Percentiles rank a stretch among this genome's conserved stretches.
phyloP scores from a whole-genome alignment of 2,113 vertebrate genomes.

The Pollimyrus isidori region DNA sequence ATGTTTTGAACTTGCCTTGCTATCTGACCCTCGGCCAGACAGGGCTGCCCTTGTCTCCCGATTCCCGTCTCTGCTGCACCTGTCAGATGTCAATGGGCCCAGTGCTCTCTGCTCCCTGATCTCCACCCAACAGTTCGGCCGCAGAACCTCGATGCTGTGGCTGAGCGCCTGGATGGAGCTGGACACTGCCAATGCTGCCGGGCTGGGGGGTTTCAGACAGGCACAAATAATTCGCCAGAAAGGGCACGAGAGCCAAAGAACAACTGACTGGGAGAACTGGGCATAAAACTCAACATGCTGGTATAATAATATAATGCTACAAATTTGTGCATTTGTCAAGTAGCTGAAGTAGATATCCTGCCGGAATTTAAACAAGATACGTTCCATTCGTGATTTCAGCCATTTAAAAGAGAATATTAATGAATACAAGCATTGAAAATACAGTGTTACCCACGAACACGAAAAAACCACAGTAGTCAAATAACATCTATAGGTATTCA shows the following conservation, averaged over 20 bases:
- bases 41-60: slow-evolving; percentile 47
- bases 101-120: slow-evolving; percentile 62
- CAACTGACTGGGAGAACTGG: background rate
- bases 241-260: background rate
- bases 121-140: slow-evolving; percentile 71
- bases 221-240: background rate
- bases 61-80: slow-evolving; percentile 70
- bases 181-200: background rate
- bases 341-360: background rate
- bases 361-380: background rate
- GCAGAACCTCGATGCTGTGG: background rate
- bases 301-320: background rate
- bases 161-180: background rate
- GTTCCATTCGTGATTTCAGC: background rate
- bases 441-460: background rate
- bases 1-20: slow-evolving; percentile 43
- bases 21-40: slow-evolving; percentile 43
- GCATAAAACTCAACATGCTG: background rate
- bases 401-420: background rate
- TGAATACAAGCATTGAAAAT: background rate
- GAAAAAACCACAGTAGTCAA: background rate
- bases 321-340: background rate
- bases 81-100: slow-evolving; percentile 78
- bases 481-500: background rate
- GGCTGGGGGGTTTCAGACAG: background rate